Base-by-base conservation (phyloP, 1,140 invertebrate genomes). In the Drosophila arizonae region DNA sequence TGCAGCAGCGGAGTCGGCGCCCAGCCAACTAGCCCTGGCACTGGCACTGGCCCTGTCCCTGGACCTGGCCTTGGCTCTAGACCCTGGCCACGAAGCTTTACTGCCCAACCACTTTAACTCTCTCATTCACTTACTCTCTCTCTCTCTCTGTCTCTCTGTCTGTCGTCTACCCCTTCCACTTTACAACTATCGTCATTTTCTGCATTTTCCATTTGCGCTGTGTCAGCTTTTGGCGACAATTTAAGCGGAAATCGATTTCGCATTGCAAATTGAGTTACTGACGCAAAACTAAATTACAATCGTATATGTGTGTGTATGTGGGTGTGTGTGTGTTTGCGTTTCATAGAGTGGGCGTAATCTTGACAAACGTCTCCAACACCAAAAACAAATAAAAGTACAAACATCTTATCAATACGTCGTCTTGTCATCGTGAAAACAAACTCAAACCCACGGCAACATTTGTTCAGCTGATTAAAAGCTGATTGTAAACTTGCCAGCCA, bases 221-320 rank as follows among this genome's bases (percentile, higher is more conserved):
- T 13, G 6, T 57, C 48, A 60, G 58, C 74, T 64, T 77, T 81
- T 77, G 67, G 68, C 71, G 68, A 77, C 76, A 84, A 76, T 81
- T 87, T 79, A 73, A 88, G 67, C 82, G 82, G 82, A 87, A 87
- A 87, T 87, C 82, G 82, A 87, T 87, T 87, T 79, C 69, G 76
- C 46, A 82, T 81, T 79, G 69, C 45, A 87, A 87, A 87, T 88
- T 87, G 63, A 84, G 70, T 84, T 71, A 71, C 61, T 71, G 61
- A 71, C 54, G 72, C 43, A 73, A 64, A 64, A 57, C 66, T 57
- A 52, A 36, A 54, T 57, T 52, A 21, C 33, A 46, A 55, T 21
- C 15, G 15, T 50, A n/a, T 48, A 24, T 26, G 13, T 11, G 52
- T 8, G 13, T 56, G 6, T 36, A 13, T 15, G 6, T 17, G 13